Base-by-base conservation (phyloP, 2,113 vertebrate species). In the Leptodactylus fuscus region DNA sequence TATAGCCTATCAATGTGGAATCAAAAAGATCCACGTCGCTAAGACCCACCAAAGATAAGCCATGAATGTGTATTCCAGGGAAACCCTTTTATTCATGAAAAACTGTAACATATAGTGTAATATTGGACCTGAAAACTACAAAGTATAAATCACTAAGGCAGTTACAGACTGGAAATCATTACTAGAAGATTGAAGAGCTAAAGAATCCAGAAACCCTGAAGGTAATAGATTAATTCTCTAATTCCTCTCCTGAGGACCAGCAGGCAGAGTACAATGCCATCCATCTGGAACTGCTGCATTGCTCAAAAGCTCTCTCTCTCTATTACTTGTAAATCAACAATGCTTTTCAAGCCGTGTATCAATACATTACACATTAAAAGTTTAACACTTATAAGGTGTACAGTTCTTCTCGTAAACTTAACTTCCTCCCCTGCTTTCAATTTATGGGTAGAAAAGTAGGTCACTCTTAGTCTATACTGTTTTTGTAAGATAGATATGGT, bases 161-260 rank as follows among this genome's bases (percentile, higher is more conserved):
- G 55, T 60, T 60, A 22, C 55, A 34, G 75, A 77, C 49, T 36
- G 15, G 49, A 77, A 77, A 77, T 77, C 75, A 77, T 77, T 77
- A 77, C 11, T 20, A 34, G 48, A 55, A 77, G 49, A 77, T 53
- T 29, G 75, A 77, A 60, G 55, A 60, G 55, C n/a, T 27, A 60
- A 24, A 27, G 48, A 77, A 34, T 77, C 48, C 32, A 53, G 27
- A 53, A 34, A 51, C 12, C 27, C 46, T 53, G 16, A 20, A 51
- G 15, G 24, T 51, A 74, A 38, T 48, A 71, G 69, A 71, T 71
- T 38, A 71, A 44, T 41, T 38, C 69, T 36, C 16, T 36, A 74
- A 74, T 74, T n/a, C 38, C 46, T 74, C 22, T 27, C 4, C 22
- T 0, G 55, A 74, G 38, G 38, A 74, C n/a, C 38, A 74, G 22